Evolutionary conservation across 2,888 invertebrate species (phyloP), one percentile per base, ranked within the genome.

Genomic region (Eupithecia subumbrata): DNA sequence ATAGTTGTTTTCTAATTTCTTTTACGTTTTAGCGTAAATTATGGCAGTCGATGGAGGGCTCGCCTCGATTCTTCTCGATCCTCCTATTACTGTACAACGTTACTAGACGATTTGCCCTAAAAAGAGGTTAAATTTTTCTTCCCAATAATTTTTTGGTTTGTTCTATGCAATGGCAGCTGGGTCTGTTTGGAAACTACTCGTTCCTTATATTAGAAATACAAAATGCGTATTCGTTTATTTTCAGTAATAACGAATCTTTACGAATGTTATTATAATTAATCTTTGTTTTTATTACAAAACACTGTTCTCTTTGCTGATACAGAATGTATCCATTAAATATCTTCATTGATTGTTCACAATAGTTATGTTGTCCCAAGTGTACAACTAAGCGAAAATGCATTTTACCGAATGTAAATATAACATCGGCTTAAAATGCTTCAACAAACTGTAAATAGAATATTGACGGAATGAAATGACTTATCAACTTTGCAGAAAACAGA

Each of bases 1-100:
- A 93, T 91, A 94, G 90, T 93, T 92, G 92, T 93, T 94, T 93
- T 93, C 25, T 60, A 92, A 91, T 92, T 90, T 89, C 88, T 90
- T 91, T 90, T 89, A 88, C 85, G 84, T 87, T 86, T 86, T 89
- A 90, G 88, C 85, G 85, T 89, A 88, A 89, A 67, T n/a, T 40
- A 67, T 40, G 40, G 71, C 84, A 86, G 86, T 83, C 84, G 87
- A 85, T 84, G 78, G 79, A 82, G 82, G 84, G 81, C 85, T 86
- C 86, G 85, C 82, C 84, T 89, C 87, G 84, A 79, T 9, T 0
- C 18, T 52, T 52, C 52, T 91, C 90, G 89, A 88, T 87, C 87
- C 40, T 88, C 88, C 85, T 82, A 86, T 87, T 90, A 91, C 89
- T 84, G 87, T 85, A 89, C 89, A 87, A 85, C 76, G 84, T 87